Conservation (phyloP, 2,888 invertebrate genomes). For the Caenorhabditis macrosperma region DNA sequence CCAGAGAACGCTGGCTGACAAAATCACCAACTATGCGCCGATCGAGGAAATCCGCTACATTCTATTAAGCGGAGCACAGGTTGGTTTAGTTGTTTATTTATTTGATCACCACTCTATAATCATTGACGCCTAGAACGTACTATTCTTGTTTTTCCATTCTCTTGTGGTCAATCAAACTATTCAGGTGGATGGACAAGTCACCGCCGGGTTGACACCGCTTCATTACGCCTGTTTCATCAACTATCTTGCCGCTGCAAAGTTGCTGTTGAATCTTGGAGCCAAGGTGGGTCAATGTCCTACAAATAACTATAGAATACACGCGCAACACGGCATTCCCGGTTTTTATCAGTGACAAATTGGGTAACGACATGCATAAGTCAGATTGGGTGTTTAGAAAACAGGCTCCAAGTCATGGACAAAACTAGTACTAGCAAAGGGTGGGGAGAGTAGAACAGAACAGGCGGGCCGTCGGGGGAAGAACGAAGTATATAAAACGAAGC, state of each 20-base stretch:
- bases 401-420: constrained; percentile 38
- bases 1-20: constrained; percentile 88
- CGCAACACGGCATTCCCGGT: constrained; percentile 3
- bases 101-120: constrained; percentile 29
- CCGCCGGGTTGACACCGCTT: constrained; percentile 90
- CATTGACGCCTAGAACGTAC: constrained; percentile 39
- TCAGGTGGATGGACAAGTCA: constrained; percentile 87
- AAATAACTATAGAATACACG: constrained; percentile 13
- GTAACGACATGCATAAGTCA: constrained; percentile 28
- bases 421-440: constrained; percentile 33
- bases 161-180: constrained; percentile 44
- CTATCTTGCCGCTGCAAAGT: constrained; percentile 86
- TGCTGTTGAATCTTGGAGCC: constrained; percentile 86
- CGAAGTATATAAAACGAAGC: constrained; percentile 2
- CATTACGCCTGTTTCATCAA: constrained; percentile 95
- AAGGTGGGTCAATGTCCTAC: constrained; percentile 60
- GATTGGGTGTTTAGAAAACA: constrained; percentile 30
- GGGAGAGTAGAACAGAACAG: constrained; percentile 15
- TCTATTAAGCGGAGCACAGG: constrained; percentile 89
- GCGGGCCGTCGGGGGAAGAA: too few relatives aligned
- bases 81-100: constrained; percentile 60
- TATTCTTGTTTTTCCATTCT: constrained; percentile 21
- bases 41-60: constrained; percentile 90
- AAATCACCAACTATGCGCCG: constrained; percentile 90
- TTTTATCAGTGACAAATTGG: constrained; percentile 42